A percentile compares a stretch with the other conserved stretches of the same genome.
Evolutionary conservation across 30 jellyfish, hydroid and myxozoan species (phyloP).

Genomic region (Aurelia aurita complex sp. Pacific): DNA sequence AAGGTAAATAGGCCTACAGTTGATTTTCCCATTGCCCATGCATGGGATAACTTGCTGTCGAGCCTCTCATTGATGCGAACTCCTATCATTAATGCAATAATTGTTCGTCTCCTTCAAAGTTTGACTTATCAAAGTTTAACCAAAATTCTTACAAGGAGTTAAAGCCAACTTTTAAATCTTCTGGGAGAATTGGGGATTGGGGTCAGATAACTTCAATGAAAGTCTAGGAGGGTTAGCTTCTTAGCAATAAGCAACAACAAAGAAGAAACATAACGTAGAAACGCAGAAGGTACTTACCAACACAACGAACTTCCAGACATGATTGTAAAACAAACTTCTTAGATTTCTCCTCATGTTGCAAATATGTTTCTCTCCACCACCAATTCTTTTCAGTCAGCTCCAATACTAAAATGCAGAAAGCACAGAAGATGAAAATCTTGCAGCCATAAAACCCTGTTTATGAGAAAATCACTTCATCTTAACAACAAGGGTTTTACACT

Average conservation of each 20-base stretch:
- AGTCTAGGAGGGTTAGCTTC: background rate
- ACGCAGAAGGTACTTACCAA: constrained; percentile 44
- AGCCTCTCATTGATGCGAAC: too few species aligned
- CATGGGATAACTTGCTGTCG: too few species aligned
- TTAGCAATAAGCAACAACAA: background rate
- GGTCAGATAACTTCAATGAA: background rate
- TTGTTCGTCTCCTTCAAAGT: too few species aligned
- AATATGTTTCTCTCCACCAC: background rate
- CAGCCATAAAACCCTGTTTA: background rate
- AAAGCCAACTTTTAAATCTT: too few species aligned
- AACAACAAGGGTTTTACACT: too few species aligned
- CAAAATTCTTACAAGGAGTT: too few species aligned
- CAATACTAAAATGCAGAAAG: background rate
- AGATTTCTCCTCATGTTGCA: constrained; percentile 17
- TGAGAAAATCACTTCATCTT: too few species aligned
- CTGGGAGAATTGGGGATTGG: too few species aligned
- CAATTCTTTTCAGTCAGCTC: background rate
- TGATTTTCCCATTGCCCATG: too few species aligned
- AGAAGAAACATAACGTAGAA: background rate
- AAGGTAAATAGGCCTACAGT: too few species aligned
- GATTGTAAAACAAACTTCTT: constrained; percentile 39
- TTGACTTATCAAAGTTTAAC: too few species aligned
- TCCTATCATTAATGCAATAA: too few species aligned
- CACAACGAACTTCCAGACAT: constrained; percentile 34
- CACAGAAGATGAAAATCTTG: background rate